A percentile compares a stretch with the other conserved stretches of the same genome.
These are phyloP conservation scores for Pollenia angustigena DNA, from an alignment of 2,888 invertebrate genomes.

Conservation along the genomic window DNA sequence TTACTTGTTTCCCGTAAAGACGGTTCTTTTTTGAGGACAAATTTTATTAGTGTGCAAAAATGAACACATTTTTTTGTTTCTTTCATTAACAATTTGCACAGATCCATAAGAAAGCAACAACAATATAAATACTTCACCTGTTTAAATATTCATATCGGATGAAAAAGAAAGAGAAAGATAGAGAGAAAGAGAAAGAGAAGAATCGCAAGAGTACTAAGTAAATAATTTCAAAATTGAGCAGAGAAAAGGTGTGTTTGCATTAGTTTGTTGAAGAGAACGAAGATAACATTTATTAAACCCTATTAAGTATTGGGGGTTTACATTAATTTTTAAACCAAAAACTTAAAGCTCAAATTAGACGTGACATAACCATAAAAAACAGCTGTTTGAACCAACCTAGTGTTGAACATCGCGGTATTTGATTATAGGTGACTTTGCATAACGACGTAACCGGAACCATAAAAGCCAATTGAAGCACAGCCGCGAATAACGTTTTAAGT, in stretches of 20 bases:
- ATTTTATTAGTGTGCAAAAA: constrained; percentile 61
- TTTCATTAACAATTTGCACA: constrained; percentile 33
- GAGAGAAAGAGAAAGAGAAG: neutral
- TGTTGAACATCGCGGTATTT: too few species aligned
- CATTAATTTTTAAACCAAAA: neutral
- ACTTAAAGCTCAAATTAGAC: too few species aligned
- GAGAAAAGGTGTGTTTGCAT: constrained; percentile 29
- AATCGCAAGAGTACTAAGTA: neutral
- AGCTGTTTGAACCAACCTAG: too few species aligned
- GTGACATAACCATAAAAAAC: too few species aligned
- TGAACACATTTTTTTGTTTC: constrained; percentile 32
- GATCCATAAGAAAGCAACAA: constrained; percentile 16
- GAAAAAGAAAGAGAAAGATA: neutral
- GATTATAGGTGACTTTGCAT: too few species aligned
- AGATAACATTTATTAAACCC: constrained; percentile 54
- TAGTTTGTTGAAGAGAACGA: constrained; percentile 35
- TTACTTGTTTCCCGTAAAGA: constrained; percentile 38
- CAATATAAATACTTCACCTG: constrained; percentile 61
- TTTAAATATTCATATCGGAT: constrained; percentile 46
- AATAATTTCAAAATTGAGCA: constrained; percentile 12
- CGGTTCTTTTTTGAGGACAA: constrained; percentile 27
- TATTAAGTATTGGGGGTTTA: constrained; percentile 44
- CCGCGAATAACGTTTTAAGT: too few species aligned
- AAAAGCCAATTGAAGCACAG: too few species aligned
- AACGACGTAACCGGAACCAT: too few species aligned